Base-by-base conservation (phyloP, 2,797 vertebrate genomes). In the Takifugu ocellatus region DNA sequence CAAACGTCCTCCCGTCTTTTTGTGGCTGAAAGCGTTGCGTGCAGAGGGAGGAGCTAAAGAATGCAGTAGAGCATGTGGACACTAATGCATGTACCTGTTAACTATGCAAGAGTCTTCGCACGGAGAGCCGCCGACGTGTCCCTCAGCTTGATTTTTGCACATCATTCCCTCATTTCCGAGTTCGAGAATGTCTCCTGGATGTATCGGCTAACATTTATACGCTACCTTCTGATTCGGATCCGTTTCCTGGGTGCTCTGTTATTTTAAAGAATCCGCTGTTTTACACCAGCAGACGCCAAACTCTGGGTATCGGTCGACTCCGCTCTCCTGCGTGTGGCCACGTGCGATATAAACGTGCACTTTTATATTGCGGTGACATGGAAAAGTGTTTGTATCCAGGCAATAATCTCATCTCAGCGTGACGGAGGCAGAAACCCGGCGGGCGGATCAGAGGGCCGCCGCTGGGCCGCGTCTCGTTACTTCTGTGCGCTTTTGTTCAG, bases 81-180 rank as follows among this genome's bases (percentile, higher is more conserved):
- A 68, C 86, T 82, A 77, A 86, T 78, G 93, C 94, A 94, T 94
- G 95, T 83, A 79, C 76, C 71, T 64, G 70, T 83, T 63, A 90
- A 91, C 94, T 95, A 93, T 96, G 95, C 95, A 96, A 94, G 82
- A 85, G 70, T 83, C 76, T 72, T 21, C 21, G n/a, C 25, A 1
- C n/a, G 15, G 16, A 43, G 33, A 33, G 68, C 75, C 64, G 79
- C 83, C 71, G 36, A 14, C 12, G 36, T 14, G 12, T 76, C 57
- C 77, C 75, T 74, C 87, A 70, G 84, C 87, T 91, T 85, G n/a
- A 77, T 10, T 91, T 21, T 92, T 92, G 90, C 91, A 90, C 91
- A 87, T 31, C 62, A 66, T 64, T 77, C 75, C 60, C n/a, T 66
- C 74, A 79, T 74, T 65, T 68, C 70, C 51, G 67, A 56, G 51